Percentiles rank a stretch among this genome's conserved stretches.
Evolutionary conservation across 1,140 invertebrate species (phyloP).

Genomic region (Drosophila orosa): DNA sequence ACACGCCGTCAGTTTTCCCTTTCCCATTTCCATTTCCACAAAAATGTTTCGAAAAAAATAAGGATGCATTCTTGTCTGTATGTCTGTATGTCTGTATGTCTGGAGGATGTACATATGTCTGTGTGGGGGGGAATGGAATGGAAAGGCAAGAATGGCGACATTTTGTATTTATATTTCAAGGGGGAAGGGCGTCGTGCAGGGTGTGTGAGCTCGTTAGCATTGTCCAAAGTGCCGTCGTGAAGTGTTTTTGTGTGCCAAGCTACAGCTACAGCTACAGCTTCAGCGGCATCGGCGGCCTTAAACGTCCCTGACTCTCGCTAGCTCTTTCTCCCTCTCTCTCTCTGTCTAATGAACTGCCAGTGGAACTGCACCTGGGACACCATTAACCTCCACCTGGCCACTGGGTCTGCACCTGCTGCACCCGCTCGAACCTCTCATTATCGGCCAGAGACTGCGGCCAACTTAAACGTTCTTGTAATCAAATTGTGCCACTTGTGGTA

Average conservation of each 20-base stretch:
- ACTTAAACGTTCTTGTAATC: conserved; percentile 72
- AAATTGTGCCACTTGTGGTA: conserved; percentile 73
- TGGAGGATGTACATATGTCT: neutral
- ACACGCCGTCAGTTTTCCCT: conserved; percentile 27
- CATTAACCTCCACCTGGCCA: neutral
- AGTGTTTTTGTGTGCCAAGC: conserved; percentile 61
- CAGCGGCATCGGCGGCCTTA: conserved; percentile 30
- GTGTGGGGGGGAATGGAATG: conserved; percentile 1
- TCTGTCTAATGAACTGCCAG: conserved; percentile 53
- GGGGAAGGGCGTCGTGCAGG: conserved; percentile 6
- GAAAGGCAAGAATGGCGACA: conserved; percentile 33
- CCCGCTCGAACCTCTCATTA: conserved; percentile 50
- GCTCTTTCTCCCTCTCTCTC: neutral
- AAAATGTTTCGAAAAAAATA: conserved; percentile 18
- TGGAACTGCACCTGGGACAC: neutral
- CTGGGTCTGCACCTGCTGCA: neutral
- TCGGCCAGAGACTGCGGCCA: conserved; percentile 50
- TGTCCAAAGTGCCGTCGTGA: conserved; percentile 67
- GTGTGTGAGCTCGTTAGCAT: conserved; percentile 70
- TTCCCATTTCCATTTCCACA: conserved; percentile 13
- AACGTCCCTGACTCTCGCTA: conserved; percentile 34
- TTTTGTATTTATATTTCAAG: conserved; percentile 69
- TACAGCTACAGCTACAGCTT: too few species aligned
- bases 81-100: too few species aligned
- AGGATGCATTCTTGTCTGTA: conserved; percentile 24